Evolutionary conservation across 2,888 invertebrate genomes (phyloP).

Genomic region (Crossocerus cetratus): DNA sequence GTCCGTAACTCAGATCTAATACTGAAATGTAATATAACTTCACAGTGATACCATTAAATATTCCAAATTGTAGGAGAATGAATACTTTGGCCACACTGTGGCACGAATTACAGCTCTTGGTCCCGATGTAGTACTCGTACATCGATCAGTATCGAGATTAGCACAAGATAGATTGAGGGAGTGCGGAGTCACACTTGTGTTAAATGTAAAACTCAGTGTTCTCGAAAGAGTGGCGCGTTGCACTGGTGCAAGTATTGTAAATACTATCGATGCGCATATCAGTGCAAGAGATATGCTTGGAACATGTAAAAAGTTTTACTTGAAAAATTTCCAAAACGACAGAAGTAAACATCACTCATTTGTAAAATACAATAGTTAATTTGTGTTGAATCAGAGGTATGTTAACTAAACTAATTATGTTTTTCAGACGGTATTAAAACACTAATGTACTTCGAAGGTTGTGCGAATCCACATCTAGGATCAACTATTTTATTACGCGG

Average conservation of each 20-base stretch:
- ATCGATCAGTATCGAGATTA: slow-evolving; percentile 89
- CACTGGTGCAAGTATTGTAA: slow-evolving; percentile 90
- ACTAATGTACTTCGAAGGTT: slow-evolving; percentile 95
- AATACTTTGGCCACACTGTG: slow-evolving; percentile 91
- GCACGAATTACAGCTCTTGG: slow-evolving; percentile 89
- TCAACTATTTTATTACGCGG: slow-evolving; percentile 94
- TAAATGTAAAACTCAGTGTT: slow-evolving; percentile 89
- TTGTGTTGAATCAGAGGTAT: too few relatives aligned
- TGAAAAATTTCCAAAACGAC: slow-evolving; percentile 79
- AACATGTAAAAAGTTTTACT: slow-evolving; percentile 89
- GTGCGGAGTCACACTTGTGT: slow-evolving; percentile 90
- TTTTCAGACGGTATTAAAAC: slow-evolving; percentile 85
- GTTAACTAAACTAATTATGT: not conserved
- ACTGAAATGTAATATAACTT: not conserved
- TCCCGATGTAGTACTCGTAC: slow-evolving; percentile 93
- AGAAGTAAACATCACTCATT: slow-evolving; percentile 71
- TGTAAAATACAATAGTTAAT: too few relatives aligned
- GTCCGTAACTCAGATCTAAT: slow-evolving; percentile 74
- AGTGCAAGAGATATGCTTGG: slow-evolving; percentile 88
- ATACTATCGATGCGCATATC: slow-evolving; percentile 92
- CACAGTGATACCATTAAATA: slow-evolving; percentile 26
- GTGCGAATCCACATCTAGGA: slow-evolving; percentile 88
- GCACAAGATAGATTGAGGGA: slow-evolving; percentile 92
- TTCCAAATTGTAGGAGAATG: slow-evolving; percentile 82
- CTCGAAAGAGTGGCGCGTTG: slow-evolving; percentile 89